A percentile compares a stretch with the other conserved stretches of the same genome.
Conservation (phyloP, 2,797 vertebrate genomes). For the Hozukius guyotensis region DNA sequence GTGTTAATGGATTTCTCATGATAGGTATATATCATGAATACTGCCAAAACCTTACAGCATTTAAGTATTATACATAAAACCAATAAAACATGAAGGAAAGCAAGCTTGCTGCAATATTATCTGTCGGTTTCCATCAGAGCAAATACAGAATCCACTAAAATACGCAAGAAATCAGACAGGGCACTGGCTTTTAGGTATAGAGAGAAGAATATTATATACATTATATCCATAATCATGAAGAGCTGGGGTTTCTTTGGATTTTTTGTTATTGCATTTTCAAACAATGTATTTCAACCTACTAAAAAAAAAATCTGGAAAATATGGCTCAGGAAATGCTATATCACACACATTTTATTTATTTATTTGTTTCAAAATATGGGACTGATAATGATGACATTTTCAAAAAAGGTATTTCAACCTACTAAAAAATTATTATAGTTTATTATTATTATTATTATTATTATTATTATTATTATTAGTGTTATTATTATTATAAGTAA, state of each 20-base stretch:
- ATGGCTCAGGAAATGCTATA: too few relatives aligned
- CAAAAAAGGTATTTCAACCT: too few relatives aligned
- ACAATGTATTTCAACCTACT: not conserved
- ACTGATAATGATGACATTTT: too few relatives aligned
- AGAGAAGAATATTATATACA: not conserved
- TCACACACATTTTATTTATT: too few relatives aligned
- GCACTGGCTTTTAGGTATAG: not conserved
- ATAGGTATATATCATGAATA: not conserved
- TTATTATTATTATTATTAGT: not conserved
- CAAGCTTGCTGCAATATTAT: not conserved
- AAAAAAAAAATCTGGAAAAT: not conserved
- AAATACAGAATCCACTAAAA: not conserved
- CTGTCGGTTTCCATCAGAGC: not conserved
- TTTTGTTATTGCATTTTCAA: not conserved
- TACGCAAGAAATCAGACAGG: not conserved
- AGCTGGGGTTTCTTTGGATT: not conserved
- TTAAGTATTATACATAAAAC: not conserved
- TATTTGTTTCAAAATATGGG: too few relatives aligned
- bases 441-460: not conserved
- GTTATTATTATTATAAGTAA: not conserved
- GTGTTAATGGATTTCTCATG: not conserved
- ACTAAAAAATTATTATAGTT: too few relatives aligned
- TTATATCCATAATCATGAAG: not conserved
- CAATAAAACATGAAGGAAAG: not conserved
- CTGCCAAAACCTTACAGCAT: not conserved